Evolutionary conservation across 2,888 invertebrate genomes (phyloP).

Genomic region (Drosophila neotestacea): DNA sequence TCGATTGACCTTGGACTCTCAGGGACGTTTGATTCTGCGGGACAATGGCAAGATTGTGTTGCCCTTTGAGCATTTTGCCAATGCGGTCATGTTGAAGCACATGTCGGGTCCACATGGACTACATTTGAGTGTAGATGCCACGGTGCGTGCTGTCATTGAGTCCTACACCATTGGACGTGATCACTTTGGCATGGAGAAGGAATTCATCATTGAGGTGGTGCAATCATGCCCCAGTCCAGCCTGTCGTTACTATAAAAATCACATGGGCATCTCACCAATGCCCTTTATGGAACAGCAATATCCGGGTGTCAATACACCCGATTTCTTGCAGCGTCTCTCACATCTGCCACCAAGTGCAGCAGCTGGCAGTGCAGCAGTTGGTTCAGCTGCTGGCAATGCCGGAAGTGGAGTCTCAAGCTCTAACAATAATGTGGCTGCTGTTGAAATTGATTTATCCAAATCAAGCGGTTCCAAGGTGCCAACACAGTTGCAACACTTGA

Average conservation of each 20-base stretch:
- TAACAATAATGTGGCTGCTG: constrained; percentile 56
- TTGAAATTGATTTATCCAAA: constrained; percentile 83
- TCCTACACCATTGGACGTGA: constrained; percentile 90
- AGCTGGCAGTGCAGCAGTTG: constrained; percentile 52
- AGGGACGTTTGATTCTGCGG: constrained; percentile 92
- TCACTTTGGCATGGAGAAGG: constrained; percentile 91
- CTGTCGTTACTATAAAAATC: constrained; percentile 94
- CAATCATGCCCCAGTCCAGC: constrained; percentile 95
- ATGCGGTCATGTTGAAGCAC: constrained; percentile 95
- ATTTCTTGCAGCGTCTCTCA: constrained; percentile 89
- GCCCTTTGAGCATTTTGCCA: constrained; percentile 95
- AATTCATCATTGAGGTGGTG: constrained; percentile 94
- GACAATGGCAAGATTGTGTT: constrained; percentile 95
- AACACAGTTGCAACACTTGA: constrained; percentile 81
- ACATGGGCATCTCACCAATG: constrained; percentile 87
- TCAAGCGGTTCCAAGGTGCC: constrained; percentile 73
- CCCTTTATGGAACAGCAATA: constrained; percentile 85
- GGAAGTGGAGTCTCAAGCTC: constrained; percentile 55
- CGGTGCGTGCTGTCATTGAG: constrained; percentile 93
- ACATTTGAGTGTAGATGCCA: constrained; percentile 93
- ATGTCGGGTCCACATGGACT: constrained; percentile 95
- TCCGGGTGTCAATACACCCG: constrained; percentile 87
- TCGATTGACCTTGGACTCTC: constrained; percentile 92
- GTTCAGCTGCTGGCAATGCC: constrained; percentile 56
- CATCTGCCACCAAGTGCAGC: constrained; percentile 78